Evolutionary conservation across 1,140 invertebrate species (phyloP), one percentile per base, ranked within the genome.

Genomic region (Xylocopa sonorina): DNA sequence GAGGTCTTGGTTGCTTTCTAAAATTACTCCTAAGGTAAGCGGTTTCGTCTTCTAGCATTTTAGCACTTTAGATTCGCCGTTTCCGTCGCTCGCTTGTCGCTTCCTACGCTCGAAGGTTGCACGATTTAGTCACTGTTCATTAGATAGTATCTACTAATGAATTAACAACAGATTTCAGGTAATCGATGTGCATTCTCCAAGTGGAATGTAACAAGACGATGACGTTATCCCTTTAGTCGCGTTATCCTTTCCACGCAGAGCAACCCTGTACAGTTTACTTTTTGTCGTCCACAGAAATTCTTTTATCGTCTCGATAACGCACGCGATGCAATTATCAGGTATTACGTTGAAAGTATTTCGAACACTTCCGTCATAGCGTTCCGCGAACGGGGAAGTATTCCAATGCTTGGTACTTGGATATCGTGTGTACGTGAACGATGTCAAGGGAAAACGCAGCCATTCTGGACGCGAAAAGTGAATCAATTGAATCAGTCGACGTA

Each of bases 1-100:
- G 95, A 74, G 96, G 96, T 67, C 96, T 98, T 90, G 97, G 97
- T 78, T 97, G 96, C 88, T 97, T 97, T 91, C 93, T 97, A 81
- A 97, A 97, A 93, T 94, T 98, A 88, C 93, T 98, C 16, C 93
- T 96, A 79, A 95, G 95, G 96, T 97, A 93, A 88, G 48, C 53
- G 7, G 0, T 73, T 63, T 38, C 2, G 46, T n/a, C 16, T n/a
- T 18, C 9, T 27, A 18, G 18, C 18, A 32, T 0, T 60, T 14
- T 38, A 7, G 1, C 21, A 18, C n/a, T 1, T 21, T 12, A n/a
- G 21, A n/a, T 7, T 50, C 18, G 18, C 34, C 21, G 1, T 21
- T 3, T 34, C 21, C 21, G 0, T 4, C 32, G 21, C 57, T 18
- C 12, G 32, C 29, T 7, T 1, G 32, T 21, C 24, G 14, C 21